Evolutionary conservation across 2,888 invertebrate species (phyloP), one percentile per base, ranked within the genome.

Genomic region (Tipula confusa): DNA sequence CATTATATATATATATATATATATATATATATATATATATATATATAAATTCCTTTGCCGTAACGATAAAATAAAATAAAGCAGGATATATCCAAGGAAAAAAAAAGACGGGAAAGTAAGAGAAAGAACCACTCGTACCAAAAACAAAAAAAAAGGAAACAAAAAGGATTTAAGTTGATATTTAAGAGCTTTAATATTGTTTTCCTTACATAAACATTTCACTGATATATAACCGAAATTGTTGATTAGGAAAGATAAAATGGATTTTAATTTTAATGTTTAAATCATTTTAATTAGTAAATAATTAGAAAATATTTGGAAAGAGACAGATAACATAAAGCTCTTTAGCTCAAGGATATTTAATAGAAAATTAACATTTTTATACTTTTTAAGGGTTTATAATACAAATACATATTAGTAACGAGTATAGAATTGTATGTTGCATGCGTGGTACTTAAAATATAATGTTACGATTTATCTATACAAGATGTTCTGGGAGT

Each of bases 171-270:
- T 64, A 64, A 64, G 24, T 11, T 24, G 24, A 64, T 64, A 64
- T 64, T 64, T 64, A 64, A 24, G 64, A 64, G 24, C 64, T 64
- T 64, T 64, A 64, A 64, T 64, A 24, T 24, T 64, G 24, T 64
- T 64, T 24, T 64, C 24, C 24, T 64, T 24, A 64, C 24, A 11
- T 24, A 64, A 64, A 64, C 24, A 64, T 64, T 24, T 9, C 64
- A 24, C 9, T 64, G 64, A 64, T 43, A 43, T 43, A 43, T 43
- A 43, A 43, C 43, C 15, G 15, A 43, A 24, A 64, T 64, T 64
- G 64, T 24, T 64, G 64, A 64, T 64, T 64, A 64, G 64, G 24
- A 64, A 64, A 64, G 64, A 64, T 64, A 64, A 64, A 64, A 64
- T 64, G 64, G 24, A 64, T 64, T 64, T 64, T 64, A 64, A 64